Evolutionary conservation across 2,113 vertebrate species (phyloP).

Genomic region (Alaudala cheleensis): DNA sequence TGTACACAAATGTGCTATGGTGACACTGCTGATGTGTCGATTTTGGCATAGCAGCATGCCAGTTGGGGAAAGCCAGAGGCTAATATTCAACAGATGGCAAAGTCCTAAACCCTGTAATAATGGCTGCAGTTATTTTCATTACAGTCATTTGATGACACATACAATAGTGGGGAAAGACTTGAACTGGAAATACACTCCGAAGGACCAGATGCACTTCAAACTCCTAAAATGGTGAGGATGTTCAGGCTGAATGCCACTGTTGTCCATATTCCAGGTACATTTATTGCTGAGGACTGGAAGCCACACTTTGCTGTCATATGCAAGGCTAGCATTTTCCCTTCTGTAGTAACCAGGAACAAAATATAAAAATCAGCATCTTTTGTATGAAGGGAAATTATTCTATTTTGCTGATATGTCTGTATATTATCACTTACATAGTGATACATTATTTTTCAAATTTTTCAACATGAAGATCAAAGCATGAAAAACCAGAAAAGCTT

Average conservation of each 20-base stretch:
- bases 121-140: conserved; percentile 73
- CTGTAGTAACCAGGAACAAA: conserved; percentile 24
- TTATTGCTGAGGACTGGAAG: conserved; percentile 55
- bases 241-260: conserved; percentile 63
- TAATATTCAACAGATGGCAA: conserved; percentile 78
- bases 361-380: conserved; percentile 40
- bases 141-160: conserved; percentile 65
- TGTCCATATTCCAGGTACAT: conserved; percentile 61
- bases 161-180: conserved; percentile 65
- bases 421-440: conserved; percentile 4
- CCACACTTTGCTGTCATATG: conserved; percentile 20
- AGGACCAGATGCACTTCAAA: conserved; percentile 69
- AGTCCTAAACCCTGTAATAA: conserved; percentile 72
- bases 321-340: conserved; percentile 18
- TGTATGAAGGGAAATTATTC: conserved; percentile 38
- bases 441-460: conserved; percentile 38
- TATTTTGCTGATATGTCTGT: background rate
- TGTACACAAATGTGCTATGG: background rate
- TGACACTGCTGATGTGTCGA: background rate
- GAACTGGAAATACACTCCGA: conserved; percentile 67
- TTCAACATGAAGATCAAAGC: conserved; percentile 53
- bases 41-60: conserved; percentile 52
- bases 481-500: background rate
- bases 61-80: conserved; percentile 73
- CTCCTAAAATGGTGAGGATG: conserved; percentile 63